Percentiles rank a stretch among this genome's conserved stretches.
These are phyloP conservation scores for Ricordea florida DNA, from an alignment of 92 coral and sea anemone species.

Conservation along the genomic window DNA sequence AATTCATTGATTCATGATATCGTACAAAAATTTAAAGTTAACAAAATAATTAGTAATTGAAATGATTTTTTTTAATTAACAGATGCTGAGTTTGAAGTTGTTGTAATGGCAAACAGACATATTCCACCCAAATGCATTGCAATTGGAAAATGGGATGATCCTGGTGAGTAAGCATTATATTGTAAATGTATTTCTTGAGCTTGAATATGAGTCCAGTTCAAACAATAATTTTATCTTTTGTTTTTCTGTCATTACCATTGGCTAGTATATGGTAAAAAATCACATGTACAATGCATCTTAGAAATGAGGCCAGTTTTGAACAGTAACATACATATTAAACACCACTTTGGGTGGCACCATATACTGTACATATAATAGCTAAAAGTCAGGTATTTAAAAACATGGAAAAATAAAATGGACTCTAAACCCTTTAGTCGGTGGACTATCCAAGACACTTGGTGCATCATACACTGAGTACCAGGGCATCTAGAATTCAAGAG, in stretches of 20 bases:
- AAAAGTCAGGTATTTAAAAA: no score
- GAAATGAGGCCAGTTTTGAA: neutral
- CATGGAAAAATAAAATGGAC: no score
- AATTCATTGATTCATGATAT: no score
- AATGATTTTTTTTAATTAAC: neutral
- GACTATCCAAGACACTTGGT: conserved; percentile 20
- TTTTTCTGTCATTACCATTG: neutral
- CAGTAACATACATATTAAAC: no score
- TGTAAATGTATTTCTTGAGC: neutral
- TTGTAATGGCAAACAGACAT: conserved; percentile 49
- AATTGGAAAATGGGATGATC: conserved; percentile 35
- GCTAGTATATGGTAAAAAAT: neutral
- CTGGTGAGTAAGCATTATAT: neutral
- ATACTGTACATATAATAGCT: no score
- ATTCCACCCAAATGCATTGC: conserved; percentile 44
- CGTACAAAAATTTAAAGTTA: no score
- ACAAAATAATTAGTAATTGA: neutral
- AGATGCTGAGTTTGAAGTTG: conserved; percentile 57
- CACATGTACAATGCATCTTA: neutral
- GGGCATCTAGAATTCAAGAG: conserved; percentile 25
- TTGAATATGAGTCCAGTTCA: neutral
- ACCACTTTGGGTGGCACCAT: no score
- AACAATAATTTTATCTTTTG: neutral
- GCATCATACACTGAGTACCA: conserved; percentile 22
- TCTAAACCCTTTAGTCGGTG: no score